Conservation (phyloP, 2,888 invertebrate species). For the Argynnis bischoffii region DNA sequence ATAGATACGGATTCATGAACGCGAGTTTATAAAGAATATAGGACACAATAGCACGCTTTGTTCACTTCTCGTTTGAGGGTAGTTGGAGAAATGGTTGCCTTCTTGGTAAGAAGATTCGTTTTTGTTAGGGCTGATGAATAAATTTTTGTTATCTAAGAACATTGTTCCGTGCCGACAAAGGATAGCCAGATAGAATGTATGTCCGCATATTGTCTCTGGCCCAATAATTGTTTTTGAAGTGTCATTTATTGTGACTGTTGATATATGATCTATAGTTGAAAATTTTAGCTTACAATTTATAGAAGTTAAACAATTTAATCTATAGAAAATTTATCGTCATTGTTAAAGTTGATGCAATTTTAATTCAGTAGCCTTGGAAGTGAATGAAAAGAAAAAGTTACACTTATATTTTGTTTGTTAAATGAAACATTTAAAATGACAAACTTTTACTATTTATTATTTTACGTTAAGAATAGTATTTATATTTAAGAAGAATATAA, state of each 20-base stretch:
- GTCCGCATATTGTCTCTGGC: conserved; percentile 28
- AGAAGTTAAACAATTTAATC: not conserved
- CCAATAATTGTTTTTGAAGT: conserved; percentile 35
- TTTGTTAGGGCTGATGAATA: conserved; percentile 67
- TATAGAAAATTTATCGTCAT: not conserved
- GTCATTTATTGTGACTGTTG: conserved; percentile 14
- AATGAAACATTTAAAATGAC: too few relatives aligned
- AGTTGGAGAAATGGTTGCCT: conserved; percentile 60
- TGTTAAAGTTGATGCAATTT: not conserved
- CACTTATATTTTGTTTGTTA: too few relatives aligned
- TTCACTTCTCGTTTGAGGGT: conserved; percentile 52
- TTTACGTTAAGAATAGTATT: too few relatives aligned
- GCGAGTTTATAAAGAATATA: conserved; percentile 34
- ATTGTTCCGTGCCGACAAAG: conserved; percentile 51
- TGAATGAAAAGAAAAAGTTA: too few relatives aligned
- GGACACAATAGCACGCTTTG: conserved; percentile 60
- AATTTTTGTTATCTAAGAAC: conserved; percentile 59
- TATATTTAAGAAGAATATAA: too few relatives aligned
- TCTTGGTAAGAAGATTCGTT: conserved; percentile 62
- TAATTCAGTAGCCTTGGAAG: too few relatives aligned
- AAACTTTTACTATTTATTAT: too few relatives aligned
- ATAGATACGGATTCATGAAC: conserved; percentile 57
- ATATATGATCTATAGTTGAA: conserved; percentile 9
- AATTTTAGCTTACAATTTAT: not conserved
- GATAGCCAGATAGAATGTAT: conserved; percentile 35